Evolutionary conservation across 2,797 vertebrate species (phyloP), one percentile per base, ranked within the genome.

Genomic region (Orestias chungarensis): DNA sequence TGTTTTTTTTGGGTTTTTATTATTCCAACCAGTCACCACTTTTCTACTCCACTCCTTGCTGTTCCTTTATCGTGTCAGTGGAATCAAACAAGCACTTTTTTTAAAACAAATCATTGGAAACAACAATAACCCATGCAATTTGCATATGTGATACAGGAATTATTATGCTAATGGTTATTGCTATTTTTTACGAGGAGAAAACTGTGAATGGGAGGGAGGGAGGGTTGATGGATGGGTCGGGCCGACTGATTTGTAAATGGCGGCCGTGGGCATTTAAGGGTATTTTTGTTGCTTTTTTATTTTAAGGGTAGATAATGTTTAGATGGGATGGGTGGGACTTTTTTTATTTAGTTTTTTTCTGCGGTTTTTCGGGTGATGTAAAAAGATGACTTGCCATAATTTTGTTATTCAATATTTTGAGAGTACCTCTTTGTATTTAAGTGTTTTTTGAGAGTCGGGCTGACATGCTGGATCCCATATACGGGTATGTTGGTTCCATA

Each of bases 11-110:
- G 20, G 70, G 70, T 47, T 69, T 0, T 46, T 25, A n/a, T 75
- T 71, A 66, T 68, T 43, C 0, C 20, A 73, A 76, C 40, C 49
- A 71, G 74, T 79, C 82, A 74, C 78, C 83, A 84, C 71, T 80
- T 80, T 84, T 86, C 83, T 86, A 81, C 88, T 86, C 73, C 75
- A 86, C 82, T 85, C 81, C 78, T 86, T 83, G 75, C 86, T 87
- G 83, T 89, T 82, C 74, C 70, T 86, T 76, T 76, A 74, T 82
- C 86, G 78, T 88, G 86, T 91, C 86, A 84, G 86, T 92, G 87
- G 88, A 94, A 91, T 94, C 90, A 93, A 93, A 92, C 91, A 92
- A 95, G 94, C 94, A 95, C 94, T 95, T 95, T 94, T 93, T 81
- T 49, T n/a, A n/a, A 74, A 91, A 89, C 80, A 88, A 90, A 84